Base-by-base conservation (phyloP, 1,140 invertebrate species). In the Diplogasteroides magnus region DNA sequence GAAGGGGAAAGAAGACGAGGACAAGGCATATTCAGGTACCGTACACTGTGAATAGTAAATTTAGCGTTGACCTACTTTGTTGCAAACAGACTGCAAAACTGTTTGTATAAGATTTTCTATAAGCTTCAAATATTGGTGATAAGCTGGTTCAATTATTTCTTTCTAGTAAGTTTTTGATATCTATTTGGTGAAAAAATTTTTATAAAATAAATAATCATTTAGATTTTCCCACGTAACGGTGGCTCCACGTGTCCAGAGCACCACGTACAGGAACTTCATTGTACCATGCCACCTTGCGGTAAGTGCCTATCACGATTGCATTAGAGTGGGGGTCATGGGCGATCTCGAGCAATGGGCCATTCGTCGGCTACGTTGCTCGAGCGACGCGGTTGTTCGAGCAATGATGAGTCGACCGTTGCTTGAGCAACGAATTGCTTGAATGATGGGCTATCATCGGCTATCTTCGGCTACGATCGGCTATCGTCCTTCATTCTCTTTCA, bases 231-330 rank as follows among this genome's bases (percentile, higher is more conserved):
- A 0, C 83, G 87, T 74, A 89, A 90, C 80, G 89, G 89, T 1
- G 90, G 90, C 0, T 85, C 84, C 73, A 77, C 87, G 13, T 91
- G 90, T 74, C 89, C 76, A 19, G 79, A 82, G 31, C 83, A 84
- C 69, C 67, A 86, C 19, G 81, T 83, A 31, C 85, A 86, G 64
- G 75, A 82, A 59, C 77, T 83, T 63, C 80, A 77, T 27, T 86
- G 86, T 73, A 76, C 83, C 37, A 67, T 82, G 26, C 68, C 83
- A 11, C 84, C 84, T 26, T 84, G 83, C 68, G 77, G 83, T 84
- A 71, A 76, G 77, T 74, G 32, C 61, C 26, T 57, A 66, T 64
- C 19, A 26, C 60, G 23, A 57, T 57, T 75, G 0, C 1, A 2
- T 31, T n/a, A n/a, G n/a, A n/a, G n/a, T n/a, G n/a, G n/a, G n/a